Evolutionary conservation across 1,140 invertebrate species (phyloP).

Genomic region (Leptopilina boulardi): DNA sequence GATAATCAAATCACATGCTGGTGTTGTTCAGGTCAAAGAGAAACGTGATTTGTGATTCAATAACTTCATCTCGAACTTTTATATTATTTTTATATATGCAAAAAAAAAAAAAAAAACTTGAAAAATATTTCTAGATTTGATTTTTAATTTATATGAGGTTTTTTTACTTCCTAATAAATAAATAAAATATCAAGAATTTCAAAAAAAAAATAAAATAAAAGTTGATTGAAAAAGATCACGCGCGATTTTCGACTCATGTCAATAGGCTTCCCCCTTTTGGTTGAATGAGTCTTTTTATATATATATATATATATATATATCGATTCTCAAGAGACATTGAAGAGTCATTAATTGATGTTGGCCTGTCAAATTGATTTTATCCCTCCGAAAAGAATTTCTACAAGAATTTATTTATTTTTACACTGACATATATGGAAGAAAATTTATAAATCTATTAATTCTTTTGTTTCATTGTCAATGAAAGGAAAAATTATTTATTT

Average conservation of each 20-base stretch:
- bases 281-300: neutral
- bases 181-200: neutral
- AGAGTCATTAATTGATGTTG: conserved; percentile 21
- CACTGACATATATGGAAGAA: too few species aligned
- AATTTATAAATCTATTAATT: too few species aligned
- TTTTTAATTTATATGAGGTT: neutral
- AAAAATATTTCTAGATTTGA: neutral
- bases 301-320: too few species aligned
- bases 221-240: conserved; percentile 6
- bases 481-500: too few species aligned
- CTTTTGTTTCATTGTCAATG: too few species aligned
- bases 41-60: conserved; percentile 5
- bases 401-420: too few species aligned
- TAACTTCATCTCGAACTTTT: neutral
- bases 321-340: conserved; percentile 13
- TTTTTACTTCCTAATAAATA: neutral
- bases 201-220: neutral
- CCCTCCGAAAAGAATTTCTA: neutral
- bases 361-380: conserved; percentile 9
- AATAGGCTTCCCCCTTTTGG: neutral
- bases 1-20: neutral
- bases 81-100: too few species aligned
- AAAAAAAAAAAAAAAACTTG: too few species aligned
- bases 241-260: conserved; percentile 12
- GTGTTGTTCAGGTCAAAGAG: conserved; percentile 4